phyloP scores from a whole-genome alignment of 2,888 invertebrate genomes.

The Buathra laborator region DNA sequence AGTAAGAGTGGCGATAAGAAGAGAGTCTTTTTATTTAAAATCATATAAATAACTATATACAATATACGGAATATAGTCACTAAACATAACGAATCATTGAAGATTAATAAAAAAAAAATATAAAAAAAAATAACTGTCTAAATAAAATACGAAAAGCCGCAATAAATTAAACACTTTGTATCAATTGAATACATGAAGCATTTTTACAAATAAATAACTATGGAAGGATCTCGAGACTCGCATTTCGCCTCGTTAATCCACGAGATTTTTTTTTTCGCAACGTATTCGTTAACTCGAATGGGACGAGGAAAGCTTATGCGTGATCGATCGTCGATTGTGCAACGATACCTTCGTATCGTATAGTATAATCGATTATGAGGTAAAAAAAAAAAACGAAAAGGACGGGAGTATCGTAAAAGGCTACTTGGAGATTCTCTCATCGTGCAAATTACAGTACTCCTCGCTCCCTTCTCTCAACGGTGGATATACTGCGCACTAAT shows the following conservation, averaged over 20 bases:
- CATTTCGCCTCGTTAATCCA: neutral
- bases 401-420: constrained; percentile 39
- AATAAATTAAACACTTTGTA: constrained; percentile 32
- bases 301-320: constrained; percentile 3
- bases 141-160: constrained; percentile 10
- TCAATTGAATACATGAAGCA: constrained; percentile 51
- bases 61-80: constrained; percentile 47
- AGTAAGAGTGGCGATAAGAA: constrained; percentile 61
- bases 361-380: constrained; percentile 54
- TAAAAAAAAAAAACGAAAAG: constrained; percentile 1
- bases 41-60: constrained; percentile 54
- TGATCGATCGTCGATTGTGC: constrained; percentile 34
- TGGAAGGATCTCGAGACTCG: constrained; percentile 15
- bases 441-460: constrained; percentile 43
- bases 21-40: constrained; percentile 48
- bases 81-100: constrained; percentile 21
- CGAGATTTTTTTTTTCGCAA: constrained; percentile 2
- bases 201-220: constrained; percentile 52
- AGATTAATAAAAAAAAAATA: neutral
- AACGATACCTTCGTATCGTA: constrained; percentile 44
- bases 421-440: constrained; percentile 36
- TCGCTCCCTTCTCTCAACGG: neutral
- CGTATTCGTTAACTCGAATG: constrained; percentile 29
- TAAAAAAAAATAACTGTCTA: constrained; percentile 10
- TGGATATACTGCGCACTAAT: constrained; percentile 6